Evolutionary conservation across 2,113 vertebrate genomes (phyloP), one percentile per base, ranked within the genome.

Genomic region (Epinephelus cyanopodus): DNA sequence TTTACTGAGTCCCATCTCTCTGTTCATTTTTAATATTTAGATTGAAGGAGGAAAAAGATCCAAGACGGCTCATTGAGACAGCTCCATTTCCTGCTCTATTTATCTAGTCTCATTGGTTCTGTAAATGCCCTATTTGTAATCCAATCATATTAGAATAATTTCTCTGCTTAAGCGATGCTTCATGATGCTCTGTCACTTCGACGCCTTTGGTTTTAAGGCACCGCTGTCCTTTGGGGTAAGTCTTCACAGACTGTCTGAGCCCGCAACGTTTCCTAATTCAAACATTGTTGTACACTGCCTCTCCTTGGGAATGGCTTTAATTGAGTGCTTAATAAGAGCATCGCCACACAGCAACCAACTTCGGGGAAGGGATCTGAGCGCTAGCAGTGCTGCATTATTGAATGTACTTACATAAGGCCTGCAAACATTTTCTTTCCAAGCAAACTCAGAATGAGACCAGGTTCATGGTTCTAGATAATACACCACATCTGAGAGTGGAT

Each of bases 281-380:
- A 93, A 91, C 91, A 88, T 82, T 87, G 90, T 91, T 89, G 84
- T 88, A 66, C 68, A 57, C 77, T 17, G 75, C 74, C 75, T 86
- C 87, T 94, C 92, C 82, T 90, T 87, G 93, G 93, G 90, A 94
- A 91, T 56, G 72, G 78, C 87, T 93, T 92, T 94, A 95, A 95
- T 94, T 94, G 93, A 93, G 89, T 91, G 92, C 86, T 94, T 95
- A 93, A 93, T 94, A 94, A 93, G 88, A 88, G 82, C 58, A 80
- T 77, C 18, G 60, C 82, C 91, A 89, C 90, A 90, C 87, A 89
- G 84, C 88, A 87, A 82, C 85, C 54, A 67, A 81, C 87, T 93
- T 86, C 39, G n/a, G 79, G 68, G 75, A 67, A 79, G n/a, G 67
- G 57, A 64, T 86, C 61, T 58, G 83, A 82, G 89, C 39, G 0